Conservation (phyloP, 2,888 invertebrate genomes). For the Leptopilina syphax region DNA sequence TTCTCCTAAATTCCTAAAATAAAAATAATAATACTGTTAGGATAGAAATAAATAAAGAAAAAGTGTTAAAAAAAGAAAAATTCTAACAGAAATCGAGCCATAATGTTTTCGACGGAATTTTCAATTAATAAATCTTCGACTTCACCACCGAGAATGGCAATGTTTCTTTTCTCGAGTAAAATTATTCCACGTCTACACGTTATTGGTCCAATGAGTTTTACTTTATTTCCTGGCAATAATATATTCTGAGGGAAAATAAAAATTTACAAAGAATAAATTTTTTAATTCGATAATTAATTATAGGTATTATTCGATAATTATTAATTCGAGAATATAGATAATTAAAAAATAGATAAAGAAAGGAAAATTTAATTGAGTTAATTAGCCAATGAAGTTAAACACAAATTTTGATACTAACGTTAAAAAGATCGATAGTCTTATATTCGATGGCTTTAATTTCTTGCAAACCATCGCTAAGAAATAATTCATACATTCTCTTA, state of each 20-base stretch:
- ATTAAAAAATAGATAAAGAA: too few species aligned
- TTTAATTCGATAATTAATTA: neutral
- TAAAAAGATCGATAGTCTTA: conserved; percentile 80
- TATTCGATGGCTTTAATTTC: conserved; percentile 86
- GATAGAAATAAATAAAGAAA: neutral
- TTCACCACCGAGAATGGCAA: conserved; percentile 85
- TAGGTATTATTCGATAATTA: too few species aligned
- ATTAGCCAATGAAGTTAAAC: neutral
- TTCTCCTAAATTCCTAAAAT: conserved; percentile 76
- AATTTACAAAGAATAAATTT: conserved; percentile 28
- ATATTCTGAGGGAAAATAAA: conserved; percentile 59
- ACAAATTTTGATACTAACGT: conserved; percentile 72
- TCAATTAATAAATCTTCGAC: conserved; percentile 81
- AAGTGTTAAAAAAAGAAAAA: neutral
- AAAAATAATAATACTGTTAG: conserved; percentile 25
- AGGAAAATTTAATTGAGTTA: neutral
- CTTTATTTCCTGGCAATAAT: conserved; percentile 80
- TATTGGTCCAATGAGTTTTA: conserved; percentile 84
- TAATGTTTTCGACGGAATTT: conserved; percentile 81
- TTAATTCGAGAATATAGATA: too few species aligned
- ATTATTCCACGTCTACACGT: conserved; percentile 84
- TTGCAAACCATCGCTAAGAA: conserved; percentile 86
- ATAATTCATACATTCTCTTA: conserved; percentile 84
- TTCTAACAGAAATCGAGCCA: conserved; percentile 79
- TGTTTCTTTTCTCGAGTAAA: conserved; percentile 80